Evolutionary conservation across 2,113 vertebrate genomes (phyloP).

Genomic region (Phyllopteryx taeniolatus): DNA sequence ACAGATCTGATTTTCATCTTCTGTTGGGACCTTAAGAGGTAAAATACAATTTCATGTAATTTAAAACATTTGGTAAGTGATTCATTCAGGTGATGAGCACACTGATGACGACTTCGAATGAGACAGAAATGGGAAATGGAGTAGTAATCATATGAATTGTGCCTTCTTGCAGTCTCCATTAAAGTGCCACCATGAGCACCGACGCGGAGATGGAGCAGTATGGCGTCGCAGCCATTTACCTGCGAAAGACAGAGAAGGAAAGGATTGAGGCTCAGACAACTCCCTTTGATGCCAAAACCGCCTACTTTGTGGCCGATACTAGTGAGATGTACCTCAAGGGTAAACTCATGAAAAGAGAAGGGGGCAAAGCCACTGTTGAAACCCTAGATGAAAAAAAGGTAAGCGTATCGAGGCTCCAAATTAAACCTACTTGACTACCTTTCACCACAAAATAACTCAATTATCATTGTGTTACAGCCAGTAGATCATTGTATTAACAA

Average conservation of each 20-base stretch:
- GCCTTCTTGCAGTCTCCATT: slow-evolving; percentile 18
- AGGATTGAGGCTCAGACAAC: slow-evolving; percentile 51
- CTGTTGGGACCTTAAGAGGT: slow-evolving; percentile 36
- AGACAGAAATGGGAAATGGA: not conserved
- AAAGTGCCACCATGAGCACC: slow-evolving; percentile 57
- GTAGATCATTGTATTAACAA: not conserved
- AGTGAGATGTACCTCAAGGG: slow-evolving; percentile 54
- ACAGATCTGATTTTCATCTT: slow-evolving; percentile 27
- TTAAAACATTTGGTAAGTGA: not conserved
- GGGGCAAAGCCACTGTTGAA: slow-evolving; percentile 59
- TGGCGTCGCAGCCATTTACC: slow-evolving; percentile 51
- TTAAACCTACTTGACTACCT: not conserved
- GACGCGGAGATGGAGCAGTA: slow-evolving; percentile 63
- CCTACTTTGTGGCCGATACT: slow-evolving; percentile 42
- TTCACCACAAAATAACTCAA: not conserved
- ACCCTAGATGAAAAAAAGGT: slow-evolving; percentile 40
- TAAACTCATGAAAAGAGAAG: slow-evolving; percentile 53
- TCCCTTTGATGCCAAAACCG: slow-evolving; percentile 62
- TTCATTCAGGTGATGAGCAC: not conserved
- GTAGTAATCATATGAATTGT: not conserved
- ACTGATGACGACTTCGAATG: not conserved
- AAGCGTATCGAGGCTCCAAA: not conserved
- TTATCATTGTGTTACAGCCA: not conserved
- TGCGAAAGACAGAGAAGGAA: slow-evolving; percentile 58
- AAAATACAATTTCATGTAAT: slow-evolving; percentile 1